Percentiles rank a stretch among this genome's conserved stretches.
These are phyloP conservation scores for Spondyliosoma cantharus DNA, from an alignment of 2,797 vertebrate genomes.

Conservation along the genomic window DNA sequence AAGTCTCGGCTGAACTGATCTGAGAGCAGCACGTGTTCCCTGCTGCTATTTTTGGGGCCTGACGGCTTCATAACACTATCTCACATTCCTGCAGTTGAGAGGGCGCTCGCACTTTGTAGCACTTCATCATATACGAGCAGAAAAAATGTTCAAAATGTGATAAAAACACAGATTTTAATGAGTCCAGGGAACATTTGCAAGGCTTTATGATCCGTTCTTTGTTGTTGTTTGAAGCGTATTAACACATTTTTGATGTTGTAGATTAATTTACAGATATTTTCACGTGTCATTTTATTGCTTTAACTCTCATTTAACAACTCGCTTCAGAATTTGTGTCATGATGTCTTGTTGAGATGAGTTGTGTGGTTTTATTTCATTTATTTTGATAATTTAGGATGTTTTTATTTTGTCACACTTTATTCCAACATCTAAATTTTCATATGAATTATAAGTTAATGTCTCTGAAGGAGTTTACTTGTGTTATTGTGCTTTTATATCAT, in stretches of 20 bases:
- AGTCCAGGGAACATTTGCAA: background rate
- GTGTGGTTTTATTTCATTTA: too few relatives aligned
- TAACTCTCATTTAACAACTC: background rate
- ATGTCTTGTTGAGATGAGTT: too few relatives aligned
- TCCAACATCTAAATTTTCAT: too few relatives aligned
- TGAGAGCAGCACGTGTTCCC: constrained; percentile 61
- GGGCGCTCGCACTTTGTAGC: constrained; percentile 51
- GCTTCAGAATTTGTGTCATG: too few relatives aligned
- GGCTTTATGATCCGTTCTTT: background rate
- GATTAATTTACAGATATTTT: background rate
- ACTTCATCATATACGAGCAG: constrained; percentile 18
- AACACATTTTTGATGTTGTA: background rate
- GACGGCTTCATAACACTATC: constrained; percentile 62
- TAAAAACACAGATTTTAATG: too few relatives aligned
- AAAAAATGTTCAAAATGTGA: too few relatives aligned
- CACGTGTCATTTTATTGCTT: background rate
- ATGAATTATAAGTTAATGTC: too few relatives aligned
- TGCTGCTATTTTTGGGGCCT: constrained; percentile 77
- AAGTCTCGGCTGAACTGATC: constrained; percentile 35
- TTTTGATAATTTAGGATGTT: too few relatives aligned
- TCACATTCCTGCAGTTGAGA: constrained; percentile 66
- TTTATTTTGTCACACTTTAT: too few relatives aligned
- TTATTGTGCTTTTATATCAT: too few relatives aligned
- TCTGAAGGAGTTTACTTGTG: too few relatives aligned
- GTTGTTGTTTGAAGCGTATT: background rate